Percentiles rank a stretch among this genome's conserved stretches.
Evolutionary conservation across 2,888 invertebrate genomes (phyloP).

Genomic region (Junonia oenone): DNA sequence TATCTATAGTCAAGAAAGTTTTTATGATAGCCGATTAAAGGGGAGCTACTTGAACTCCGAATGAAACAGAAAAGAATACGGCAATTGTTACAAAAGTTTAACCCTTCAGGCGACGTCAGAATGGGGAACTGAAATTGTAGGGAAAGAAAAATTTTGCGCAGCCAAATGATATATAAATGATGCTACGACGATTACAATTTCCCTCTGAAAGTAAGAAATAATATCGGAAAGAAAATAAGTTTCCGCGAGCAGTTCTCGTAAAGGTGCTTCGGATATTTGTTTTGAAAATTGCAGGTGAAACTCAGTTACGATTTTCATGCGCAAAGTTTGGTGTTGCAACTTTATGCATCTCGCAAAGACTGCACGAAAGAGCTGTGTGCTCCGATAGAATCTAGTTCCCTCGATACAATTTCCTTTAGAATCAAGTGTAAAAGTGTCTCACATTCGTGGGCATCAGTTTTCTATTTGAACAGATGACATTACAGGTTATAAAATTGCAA

Average conservation of each 20-base stretch:
- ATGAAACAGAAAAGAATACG: conserved; percentile 39
- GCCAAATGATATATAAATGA: conserved; percentile 7
- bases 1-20: conserved; percentile 37
- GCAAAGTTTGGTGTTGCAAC: conserved; percentile 45
- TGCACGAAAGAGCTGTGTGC: conserved; percentile 50
- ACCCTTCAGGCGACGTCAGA: conserved; percentile 27
- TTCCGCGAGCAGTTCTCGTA: conserved; percentile 6
- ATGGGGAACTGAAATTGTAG: conserved; percentile 28
- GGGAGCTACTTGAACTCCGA: conserved; percentile 34
- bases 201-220: conserved; percentile 7
- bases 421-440: conserved; percentile 49
- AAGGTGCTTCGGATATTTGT: conserved; percentile 35
- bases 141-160: conserved; percentile 2
- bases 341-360: conserved; percentile 49
- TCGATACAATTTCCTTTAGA: conserved; percentile 43
- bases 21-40: conserved; percentile 48
- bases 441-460: conserved; percentile 47
- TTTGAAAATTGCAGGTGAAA: conserved; percentile 45
- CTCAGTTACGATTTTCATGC: conserved; percentile 38
- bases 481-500: background rate
- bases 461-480: conserved; percentile 27
- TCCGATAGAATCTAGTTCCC: conserved; percentile 52
- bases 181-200: conserved; percentile 5
- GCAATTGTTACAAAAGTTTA: conserved; percentile 37
- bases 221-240: conserved; percentile 2